phyloP scores from a whole-genome alignment of 2,113 vertebrate genomes.

The Odocoileus hemionus region DNA sequence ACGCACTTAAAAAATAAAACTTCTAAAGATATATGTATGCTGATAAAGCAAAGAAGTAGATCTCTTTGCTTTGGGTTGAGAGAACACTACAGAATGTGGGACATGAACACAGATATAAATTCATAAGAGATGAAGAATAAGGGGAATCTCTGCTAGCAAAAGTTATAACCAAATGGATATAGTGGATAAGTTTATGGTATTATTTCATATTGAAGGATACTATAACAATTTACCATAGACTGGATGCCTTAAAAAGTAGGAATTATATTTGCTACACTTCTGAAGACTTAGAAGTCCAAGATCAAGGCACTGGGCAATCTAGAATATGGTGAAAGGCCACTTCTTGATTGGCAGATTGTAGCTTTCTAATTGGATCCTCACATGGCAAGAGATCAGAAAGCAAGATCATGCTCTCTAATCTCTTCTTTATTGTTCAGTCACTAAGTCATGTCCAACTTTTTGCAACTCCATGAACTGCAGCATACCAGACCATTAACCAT shows the following conservation, averaged over 20 bases:
- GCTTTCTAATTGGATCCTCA: background rate
- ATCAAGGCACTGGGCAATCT: background rate
- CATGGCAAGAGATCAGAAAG: background rate
- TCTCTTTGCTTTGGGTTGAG: background rate
- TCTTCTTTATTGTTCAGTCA: background rate
- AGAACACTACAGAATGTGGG: background rate
- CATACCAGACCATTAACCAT: background rate
- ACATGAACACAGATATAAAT: background rate
- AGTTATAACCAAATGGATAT: background rate
- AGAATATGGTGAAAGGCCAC: background rate
- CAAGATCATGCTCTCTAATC: background rate
- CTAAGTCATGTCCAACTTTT: background rate
- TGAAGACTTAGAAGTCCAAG: background rate
- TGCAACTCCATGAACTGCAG: background rate
- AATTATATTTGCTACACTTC: background rate
- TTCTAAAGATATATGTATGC: background rate
- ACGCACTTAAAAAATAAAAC: background rate
- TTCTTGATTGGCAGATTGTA: background rate
- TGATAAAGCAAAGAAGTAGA: background rate
- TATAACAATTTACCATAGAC: background rate
- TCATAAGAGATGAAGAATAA: background rate
- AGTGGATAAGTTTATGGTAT: background rate
- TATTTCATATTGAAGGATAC: background rate
- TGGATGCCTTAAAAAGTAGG: background rate
- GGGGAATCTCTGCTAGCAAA: background rate